Base-by-base conservation (phyloP, 30 jellyfish, hydroid and myxozoan genomes). In the Turritopsis dohrnii region DNA sequence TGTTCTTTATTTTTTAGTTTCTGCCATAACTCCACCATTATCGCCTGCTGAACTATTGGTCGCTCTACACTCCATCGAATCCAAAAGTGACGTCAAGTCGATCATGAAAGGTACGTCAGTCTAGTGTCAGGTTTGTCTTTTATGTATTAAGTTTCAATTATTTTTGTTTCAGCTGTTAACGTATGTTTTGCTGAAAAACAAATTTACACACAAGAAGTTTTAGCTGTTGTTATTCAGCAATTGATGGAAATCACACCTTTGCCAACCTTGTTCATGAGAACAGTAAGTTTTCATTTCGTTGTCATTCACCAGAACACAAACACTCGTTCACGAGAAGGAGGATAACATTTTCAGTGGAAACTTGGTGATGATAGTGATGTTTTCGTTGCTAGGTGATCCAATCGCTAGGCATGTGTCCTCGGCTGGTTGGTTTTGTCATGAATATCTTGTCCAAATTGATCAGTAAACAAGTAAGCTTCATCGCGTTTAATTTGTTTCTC, bases 221-320 rank as follows among this genome's bases (percentile, higher is more conserved):
- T 94, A 18, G 99, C 99, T 66, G 97, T 89, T 41, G 99, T 89
- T 16, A 86, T 94, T 18, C 99, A 94, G 73, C 99, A 94, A 85
- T 86, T 94, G 80, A 80, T 94, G 95, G 99, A 94, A 18, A 94
- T 85, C 71, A 41, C 88, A 21, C 99, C 99, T 21, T 53, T 94
- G 18, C 99, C 99, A 7, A 94, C 97, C 21, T 82, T 94, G 54
- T 94, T 89, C 88, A 94, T 94, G 99, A 73, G 99, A 86, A 94
- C 99, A 73, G 99, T 94, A 86, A 66, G 96, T 30, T 22, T 80
- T 18, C 8, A 13, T 41, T 41, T 13, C 60, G 60, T 69, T 69
- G 77, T 69, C 30, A 27, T 69, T 7, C n/a, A n/a, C n/a, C n/a
- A n/a, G n/a, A n/a, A n/a, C n/a, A n/a, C n/a, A n/a, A n/a, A n/a